Base-by-base conservation (phyloP, 2,888 invertebrate species). In the Phortica magna region DNA sequence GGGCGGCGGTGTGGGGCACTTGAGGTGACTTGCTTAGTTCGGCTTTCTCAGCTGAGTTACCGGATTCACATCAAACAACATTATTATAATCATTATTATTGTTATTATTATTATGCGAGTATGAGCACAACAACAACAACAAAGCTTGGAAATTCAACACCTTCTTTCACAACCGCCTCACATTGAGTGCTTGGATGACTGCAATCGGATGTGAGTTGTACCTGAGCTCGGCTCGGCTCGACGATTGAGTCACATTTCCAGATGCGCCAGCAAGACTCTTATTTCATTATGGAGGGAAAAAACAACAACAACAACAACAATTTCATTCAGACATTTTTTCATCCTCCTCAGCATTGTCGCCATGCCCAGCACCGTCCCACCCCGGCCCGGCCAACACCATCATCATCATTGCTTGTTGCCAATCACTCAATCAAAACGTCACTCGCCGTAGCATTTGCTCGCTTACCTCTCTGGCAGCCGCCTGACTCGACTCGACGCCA, bases 361-460 rank as follows among this genome's bases (percentile, higher is more conserved):
- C 59, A 2, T 14, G 9, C 14, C 10, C 48, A 14, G 48, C 48
- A 6, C 48, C 48, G 14, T 5, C 7, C 10, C 48, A 48, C 48
- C 31, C 31, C 31, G 31, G 31, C 31, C 31, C 31, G 31, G 2
- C 31, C 31, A 31, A 31, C 31, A 4, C 31, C 59, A 19, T 17
- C 59, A 9, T 6, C n/a, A 31, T 22, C 61, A 61, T n/a, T n/a
- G n/a, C 22, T 88, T 82, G 88, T 88, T 90, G 91, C 91, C 90
- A 90, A 90, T 90, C 91, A 90, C 90, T 90, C 90, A 90, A 90
- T 90, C 90, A 90, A 90, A 90, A 90, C 90, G 90, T 90, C 90
- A 90, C 89, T 89, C 83, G 85, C 83, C 83, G 84, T 86, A 85
- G 88, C 85, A 85, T 86, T 85, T 88, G 41, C 41, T 88, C 88